Conservation (phyloP, 2,888 invertebrate species). For the Xestoiulus laeticollis region DNA sequence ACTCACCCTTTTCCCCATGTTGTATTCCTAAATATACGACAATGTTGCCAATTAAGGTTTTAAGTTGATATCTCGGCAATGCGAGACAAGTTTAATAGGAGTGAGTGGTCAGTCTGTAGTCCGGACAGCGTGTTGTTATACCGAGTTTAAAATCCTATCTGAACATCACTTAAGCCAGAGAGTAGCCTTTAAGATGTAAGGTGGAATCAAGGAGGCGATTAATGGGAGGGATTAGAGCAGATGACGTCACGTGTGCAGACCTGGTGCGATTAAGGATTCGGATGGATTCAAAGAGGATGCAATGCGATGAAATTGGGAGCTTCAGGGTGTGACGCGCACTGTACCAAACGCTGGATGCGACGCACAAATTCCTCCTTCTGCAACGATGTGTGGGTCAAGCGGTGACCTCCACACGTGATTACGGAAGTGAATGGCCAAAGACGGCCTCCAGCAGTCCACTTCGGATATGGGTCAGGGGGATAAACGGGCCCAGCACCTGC, state of each 20-base stretch:
- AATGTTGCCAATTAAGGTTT: neutral
- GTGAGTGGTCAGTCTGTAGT: slow-evolving; percentile 6
- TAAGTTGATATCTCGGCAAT: neutral
- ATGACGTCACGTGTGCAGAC: neutral
- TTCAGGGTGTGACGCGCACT: slow-evolving; percentile 28
- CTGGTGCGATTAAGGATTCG: neutral
- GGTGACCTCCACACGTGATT: slow-evolving; percentile 19
- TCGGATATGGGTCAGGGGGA: slow-evolving; percentile 11
- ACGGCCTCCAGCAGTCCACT: neutral
- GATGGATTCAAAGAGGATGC: neutral
- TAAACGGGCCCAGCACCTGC: slow-evolving; percentile 4
- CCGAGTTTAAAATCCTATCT: slow-evolving; percentile 32
- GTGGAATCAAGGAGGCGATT: neutral
- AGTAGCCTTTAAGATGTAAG: slow-evolving; percentile 29
- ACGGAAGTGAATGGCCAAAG: slow-evolving; percentile 21
- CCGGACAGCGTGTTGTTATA: slow-evolving; percentile 37
- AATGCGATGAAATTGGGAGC: neutral
- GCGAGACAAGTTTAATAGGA: neutral
- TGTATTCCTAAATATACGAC: neutral
- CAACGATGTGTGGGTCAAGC: neutral
- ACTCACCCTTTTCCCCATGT: slow-evolving; percentile 30
- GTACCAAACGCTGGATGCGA: neutral
- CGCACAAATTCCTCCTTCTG: slow-evolving; percentile 16
- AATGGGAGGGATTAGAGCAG: neutral
- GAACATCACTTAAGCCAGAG: slow-evolving; percentile 21